Base-by-base conservation (phyloP, 2,113 vertebrate species). In the Pyxicephalus adspersus region DNA sequence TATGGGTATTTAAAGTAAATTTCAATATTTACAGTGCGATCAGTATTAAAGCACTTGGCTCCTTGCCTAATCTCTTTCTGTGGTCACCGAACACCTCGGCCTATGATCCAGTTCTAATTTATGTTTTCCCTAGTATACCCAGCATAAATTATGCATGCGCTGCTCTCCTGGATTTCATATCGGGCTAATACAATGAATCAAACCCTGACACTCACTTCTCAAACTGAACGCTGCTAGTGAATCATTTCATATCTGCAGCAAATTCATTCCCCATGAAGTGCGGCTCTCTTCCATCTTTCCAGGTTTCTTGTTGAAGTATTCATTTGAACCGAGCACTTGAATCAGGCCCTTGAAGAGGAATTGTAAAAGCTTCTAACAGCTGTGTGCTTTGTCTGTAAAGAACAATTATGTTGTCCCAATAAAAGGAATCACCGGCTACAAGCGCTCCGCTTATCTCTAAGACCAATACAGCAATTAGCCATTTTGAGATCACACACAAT, bases 361-460 rank as follows among this genome's bases (percentile, higher is more conserved):
- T 58, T 60, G 25, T 58, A 29, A 4, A 31, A 34, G 28, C 19
- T 17, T 38, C 54, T 74, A 23, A 60, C 23, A 34, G 20, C 54
- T 34, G 13, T 2, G 25, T 9, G 70, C 70, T 72, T 72, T 58
- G 70, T 61, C 22, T 61, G n/a, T 58, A 23, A 74, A 74, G 71
- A 18, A 23, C 55, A 23, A 74, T 60, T 58, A 73, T 73, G 52
- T 58, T 74, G 20, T 74, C 20, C 25, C 54, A 31, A 34, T 58
- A 34, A 74, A 74, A 38, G 28, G 20, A 23, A 31, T 60, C 71
- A 74, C 28, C 71, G n/a, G 71, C 71, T 60, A 60, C 54, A 38
- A 74, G 22, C 34, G 71, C 9, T 34, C 31, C 8, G 20, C 29
- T 58, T 34, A 60, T 74, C 28, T 60, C 20, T 38, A 17, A 2